Evolutionary conservation across 1,140 invertebrate genomes (phyloP), one percentile per base, ranked within the genome.

Genomic region (Achatina immaculata): DNA sequence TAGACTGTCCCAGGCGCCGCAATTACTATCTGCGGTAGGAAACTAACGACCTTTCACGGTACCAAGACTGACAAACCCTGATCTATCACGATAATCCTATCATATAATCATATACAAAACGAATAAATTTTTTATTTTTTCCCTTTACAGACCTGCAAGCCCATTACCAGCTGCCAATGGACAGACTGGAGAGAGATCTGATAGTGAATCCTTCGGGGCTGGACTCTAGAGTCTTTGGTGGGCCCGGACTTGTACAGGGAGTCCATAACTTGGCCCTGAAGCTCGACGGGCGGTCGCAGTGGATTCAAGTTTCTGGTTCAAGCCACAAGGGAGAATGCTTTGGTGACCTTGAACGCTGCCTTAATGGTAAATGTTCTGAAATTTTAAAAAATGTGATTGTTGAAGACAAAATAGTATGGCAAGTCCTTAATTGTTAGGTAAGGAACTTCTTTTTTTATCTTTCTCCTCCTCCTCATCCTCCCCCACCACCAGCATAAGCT

Each of bases 281-380:
- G 38, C 71, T 90, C 16, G 82, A 88, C 38, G 85, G 88, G 4
- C 45, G 81, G 16, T 69, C 74, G 4, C 86, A 89, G 66, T 88
- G 81, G 36, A 71, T 90, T 14, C 81, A 84, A 34, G 87, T 91
- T 31, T 84, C 83, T 43, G 90, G 90, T 4, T 85, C 86, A 31
- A 83, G 86, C 19, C 90, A 91, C 71, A 82, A 89, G 73, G 48
- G 83, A 36, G 90, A 91, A 82, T 91, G 90, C 80, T 86, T 91
- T 69, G 89, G 89, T 11, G 87, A 91, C 76, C 84, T 91, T 28
- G 85, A 84, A 4, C 82, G 83, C 24, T 91, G 90, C 73, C 76
- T 82, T 91, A 82, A 62, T 84, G 42, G 72, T 75, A 9, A 55
- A 45, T 42, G 31, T 21, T 19, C n/a, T n/a, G n/a, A n/a, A n/a